Evolutionary conservation across 2,888 invertebrate genomes (phyloP), one percentile per base, ranked within the genome.

Genomic region (Siphlonurus alternatus): DNA sequence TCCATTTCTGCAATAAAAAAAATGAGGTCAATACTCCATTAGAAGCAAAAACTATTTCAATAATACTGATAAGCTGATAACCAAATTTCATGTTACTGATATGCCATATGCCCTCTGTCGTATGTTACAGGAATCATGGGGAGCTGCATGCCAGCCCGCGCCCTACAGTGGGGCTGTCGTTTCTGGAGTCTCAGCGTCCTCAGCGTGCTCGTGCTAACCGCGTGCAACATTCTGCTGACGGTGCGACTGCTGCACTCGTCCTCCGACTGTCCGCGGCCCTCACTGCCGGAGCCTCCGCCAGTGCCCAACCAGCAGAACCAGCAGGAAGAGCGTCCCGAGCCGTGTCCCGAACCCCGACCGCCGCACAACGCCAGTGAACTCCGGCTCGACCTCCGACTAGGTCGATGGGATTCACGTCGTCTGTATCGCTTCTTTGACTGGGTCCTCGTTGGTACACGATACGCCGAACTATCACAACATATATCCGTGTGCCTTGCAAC

Each of bases 401-500:
- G 67, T 18, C 70, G 70, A 22, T 89, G 22, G 84, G 89, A 72
- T 74, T 88, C 20, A 79, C 80, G 62, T 77, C 86, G 22, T 88
- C 63, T 84, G 18, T 89, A 84, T 73, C 85, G 83, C 70, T 80
- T 86, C 69, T 89, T 85, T 73, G 90, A 91, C 73, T 84, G 86
- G 70, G 84, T 84, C 0, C 73, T 85, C 1, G 80, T 85, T 0
- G 91, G 91, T 1, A 82, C 83, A 2, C 76, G 80, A 66, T 91
- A 83, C 70, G 75, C 79, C 0, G 79, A 82, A 22, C 71, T 85
- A 2, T 85, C 84, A 18, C 74, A 79, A n/a, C 74, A 76, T 18
- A 80, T 80, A 65, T 76, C 77, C 20, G 86, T 88, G 18, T 89
- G 89, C 70, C 75, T 93, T 65, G 92, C 93, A 0, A 92, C 92